Conservation (phyloP, 1,140 invertebrate species). For the Planococcus citri region DNA sequence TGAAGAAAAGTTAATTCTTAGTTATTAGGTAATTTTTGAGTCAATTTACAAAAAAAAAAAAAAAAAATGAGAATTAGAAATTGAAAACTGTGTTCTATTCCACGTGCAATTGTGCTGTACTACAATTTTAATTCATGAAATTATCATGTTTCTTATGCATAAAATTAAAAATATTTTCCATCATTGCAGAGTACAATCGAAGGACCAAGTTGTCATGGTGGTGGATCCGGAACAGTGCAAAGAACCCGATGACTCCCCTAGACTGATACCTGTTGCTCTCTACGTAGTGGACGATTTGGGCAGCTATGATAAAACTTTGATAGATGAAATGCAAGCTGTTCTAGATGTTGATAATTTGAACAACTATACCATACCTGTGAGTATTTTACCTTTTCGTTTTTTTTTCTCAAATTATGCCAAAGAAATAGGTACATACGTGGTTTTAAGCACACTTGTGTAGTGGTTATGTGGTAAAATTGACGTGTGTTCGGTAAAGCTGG, state of each 20-base stretch:
- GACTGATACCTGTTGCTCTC: not conserved
- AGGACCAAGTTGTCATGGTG: slow-evolving; percentile 9
- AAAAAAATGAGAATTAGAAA: no score
- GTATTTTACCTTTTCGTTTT: not conserved
- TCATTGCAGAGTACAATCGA: slow-evolving; percentile 2
- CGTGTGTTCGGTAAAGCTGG: not conserved
- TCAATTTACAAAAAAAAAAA: not conserved
- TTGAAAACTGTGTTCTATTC: not conserved
- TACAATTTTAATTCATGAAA: not conserved
- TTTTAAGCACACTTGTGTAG: not conserved
- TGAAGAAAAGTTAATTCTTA: no score
- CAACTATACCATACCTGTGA: slow-evolving; percentile 9
- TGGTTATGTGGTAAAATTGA: not conserved
- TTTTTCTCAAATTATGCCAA: not conserved
- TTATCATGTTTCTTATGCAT: no score
- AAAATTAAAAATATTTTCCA: no score
- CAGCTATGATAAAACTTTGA: not conserved
- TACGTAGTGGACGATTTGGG: slow-evolving; percentile 9
- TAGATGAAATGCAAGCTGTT: not conserved
- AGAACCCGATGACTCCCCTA: not conserved
- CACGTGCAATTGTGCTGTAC: not conserved
- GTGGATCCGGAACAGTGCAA: slow-evolving; percentile 5
- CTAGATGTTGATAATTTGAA: slow-evolving; percentile 1
- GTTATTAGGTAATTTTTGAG: no score
- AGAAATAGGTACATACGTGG: no score